Conservation (phyloP, 1,140 invertebrate genomes). For the Pseudoatta argentina region DNA sequence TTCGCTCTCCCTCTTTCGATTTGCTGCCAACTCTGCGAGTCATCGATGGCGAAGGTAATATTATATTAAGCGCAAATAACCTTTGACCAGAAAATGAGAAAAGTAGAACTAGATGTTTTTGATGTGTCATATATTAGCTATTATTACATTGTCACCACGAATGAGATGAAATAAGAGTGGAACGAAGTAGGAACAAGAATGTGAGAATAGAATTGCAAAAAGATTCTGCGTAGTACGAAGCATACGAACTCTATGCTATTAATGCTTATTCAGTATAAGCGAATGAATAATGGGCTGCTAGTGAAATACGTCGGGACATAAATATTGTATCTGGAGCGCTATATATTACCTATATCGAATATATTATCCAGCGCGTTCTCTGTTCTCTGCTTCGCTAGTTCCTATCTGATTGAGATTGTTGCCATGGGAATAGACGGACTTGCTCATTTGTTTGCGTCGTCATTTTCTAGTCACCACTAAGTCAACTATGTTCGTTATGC, state of each 20-base stretch:
- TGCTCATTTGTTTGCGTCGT: slow-evolving; percentile 76
- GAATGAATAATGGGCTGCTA: slow-evolving; percentile 86
- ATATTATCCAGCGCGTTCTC: slow-evolving; percentile 81
- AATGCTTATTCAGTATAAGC: slow-evolving; percentile 85
- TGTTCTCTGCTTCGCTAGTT: slow-evolving; percentile 75
- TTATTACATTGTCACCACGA: slow-evolving; percentile 3
- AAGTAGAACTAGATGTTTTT: background rate
- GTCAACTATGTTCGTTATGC: slow-evolving; percentile 44
- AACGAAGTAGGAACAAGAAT: background rate
- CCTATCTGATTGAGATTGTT: slow-evolving; percentile 84
- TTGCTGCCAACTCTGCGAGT: slow-evolving; percentile 43
- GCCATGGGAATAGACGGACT: slow-evolving; percentile 82
- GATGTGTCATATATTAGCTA: background rate
- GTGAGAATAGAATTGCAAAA: slow-evolving; percentile 22
- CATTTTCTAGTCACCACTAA: slow-evolving; percentile 62
- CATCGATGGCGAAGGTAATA: slow-evolving; percentile 42
- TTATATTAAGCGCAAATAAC: background rate
- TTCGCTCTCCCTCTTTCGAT: slow-evolving; percentile 25
- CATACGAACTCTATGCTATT: slow-evolving; percentile 81
- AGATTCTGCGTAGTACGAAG: slow-evolving; percentile 55
- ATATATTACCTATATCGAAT: slow-evolving; percentile 86
- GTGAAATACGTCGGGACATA: slow-evolving; percentile 85
- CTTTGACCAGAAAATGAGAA: slow-evolving; percentile 11
- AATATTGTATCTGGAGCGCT: slow-evolving; percentile 86
- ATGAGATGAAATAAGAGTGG: background rate